phyloP scores from a whole-genome alignment of 1,140 invertebrate species.

The Trichoplusia ni region DNA sequence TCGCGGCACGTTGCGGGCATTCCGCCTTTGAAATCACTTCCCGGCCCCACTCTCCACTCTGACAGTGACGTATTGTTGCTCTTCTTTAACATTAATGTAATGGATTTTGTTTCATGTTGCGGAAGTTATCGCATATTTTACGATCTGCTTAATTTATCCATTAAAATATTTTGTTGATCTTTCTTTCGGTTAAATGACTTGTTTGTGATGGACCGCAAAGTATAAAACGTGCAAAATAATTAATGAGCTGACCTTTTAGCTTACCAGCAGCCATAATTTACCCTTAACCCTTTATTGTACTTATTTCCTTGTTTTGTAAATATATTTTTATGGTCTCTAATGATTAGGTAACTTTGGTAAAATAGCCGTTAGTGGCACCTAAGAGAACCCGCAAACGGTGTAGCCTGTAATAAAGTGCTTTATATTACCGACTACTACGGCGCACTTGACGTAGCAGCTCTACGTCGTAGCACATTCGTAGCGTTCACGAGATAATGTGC shows the following conservation, averaged over 20 bases:
- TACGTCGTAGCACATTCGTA: constrained; percentile 19
- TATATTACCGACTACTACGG: constrained; percentile 11
- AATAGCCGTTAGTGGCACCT: neutral
- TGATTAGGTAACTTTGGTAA: neutral
- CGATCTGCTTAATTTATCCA: constrained; percentile 37
- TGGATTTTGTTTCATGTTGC: constrained; percentile 74
- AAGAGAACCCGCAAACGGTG: constrained; percentile 3
- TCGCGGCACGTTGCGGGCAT: constrained; percentile 68
- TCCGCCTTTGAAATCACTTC: constrained; percentile 75
- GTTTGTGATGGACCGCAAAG: constrained; percentile 11
- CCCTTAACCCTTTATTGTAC: too few species aligned
- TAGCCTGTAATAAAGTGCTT: constrained; percentile 11
- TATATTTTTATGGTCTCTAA: too few species aligned
- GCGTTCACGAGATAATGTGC: constrained; percentile 1
- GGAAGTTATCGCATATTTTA: constrained; percentile 68
- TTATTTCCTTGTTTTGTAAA: too few species aligned
- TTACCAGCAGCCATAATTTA: too few species aligned
- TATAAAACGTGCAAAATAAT: neutral
- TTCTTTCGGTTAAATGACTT: neutral
- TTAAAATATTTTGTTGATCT: constrained; percentile 29
- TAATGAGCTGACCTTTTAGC: constrained; percentile 2
- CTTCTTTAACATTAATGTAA: constrained; percentile 77
- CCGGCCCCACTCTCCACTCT: constrained; percentile 52
- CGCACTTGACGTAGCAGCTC: constrained; percentile 22
- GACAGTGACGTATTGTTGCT: constrained; percentile 75